Base-by-base conservation (phyloP, 2,888 invertebrate species). In the Oligia latruncula region DNA sequence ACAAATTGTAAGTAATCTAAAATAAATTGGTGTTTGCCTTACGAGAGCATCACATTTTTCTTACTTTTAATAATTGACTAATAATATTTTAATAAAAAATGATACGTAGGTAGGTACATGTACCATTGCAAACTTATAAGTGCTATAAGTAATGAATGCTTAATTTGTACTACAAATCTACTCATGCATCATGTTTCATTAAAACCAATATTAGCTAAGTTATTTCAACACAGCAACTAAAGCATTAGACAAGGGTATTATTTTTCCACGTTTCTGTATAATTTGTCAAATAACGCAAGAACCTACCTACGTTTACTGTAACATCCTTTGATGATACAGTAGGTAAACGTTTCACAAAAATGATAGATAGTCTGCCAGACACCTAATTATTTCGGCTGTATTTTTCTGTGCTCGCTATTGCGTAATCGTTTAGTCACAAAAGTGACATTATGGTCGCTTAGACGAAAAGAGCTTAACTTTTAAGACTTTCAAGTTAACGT, bases 121-220 rank as follows among this genome's bases (percentile, higher is more conserved):
- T 58, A 60, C 3, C 62, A 64, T 74, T 52, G 35, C 75, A 75
- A 15, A 62, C 6, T 35, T 62, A 15, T 40, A 29, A 71, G 46
- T 71, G 13, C n/a, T 52, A 43, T 60, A 71, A 65, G 46, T 52
- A 40, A 35, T 67, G 60, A 77, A 78, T 81, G 43, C 13, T 13
- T 65, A n/a, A 82, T 70, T 79, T 84, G 87, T 78, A 77, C 83
- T 74, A 83, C 55, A 83, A 84, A 87, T 77, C 76, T 81, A 83
- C 74, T 84, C 81, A 86, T 75, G 86, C 87, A 73, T 74, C 67
- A 73, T 65, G 65, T 84, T 88, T 82, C 78, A 73, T 77, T 81
- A 74, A 77, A 78, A 73, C 74, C 65, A 68, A 81, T 80, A 75
- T 82, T 78, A 74, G 83, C 75, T 20, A 81, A 82, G 73, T 43